Evolutionary conservation across 2,113 vertebrate genomes (phyloP).

Genomic region (Thymallus thymallus): DNA sequence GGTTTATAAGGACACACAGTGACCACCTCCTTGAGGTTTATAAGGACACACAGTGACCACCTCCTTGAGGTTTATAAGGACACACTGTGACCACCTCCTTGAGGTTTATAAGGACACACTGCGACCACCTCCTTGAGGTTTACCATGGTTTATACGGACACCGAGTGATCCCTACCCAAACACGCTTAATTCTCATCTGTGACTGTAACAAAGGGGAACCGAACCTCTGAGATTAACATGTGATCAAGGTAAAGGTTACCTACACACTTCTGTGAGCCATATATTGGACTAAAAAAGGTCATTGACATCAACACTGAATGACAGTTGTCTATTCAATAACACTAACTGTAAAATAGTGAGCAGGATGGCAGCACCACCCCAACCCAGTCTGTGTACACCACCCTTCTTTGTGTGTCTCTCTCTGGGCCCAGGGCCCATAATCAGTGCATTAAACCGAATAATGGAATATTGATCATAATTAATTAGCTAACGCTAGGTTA

Average conservation of each 20-base stretch:
- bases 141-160: constrained; percentile 19
- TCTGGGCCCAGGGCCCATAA: constrained; percentile 29
- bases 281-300: too few relatives aligned
- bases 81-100: constrained; percentile 12
- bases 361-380: too few relatives aligned
- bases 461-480: constrained; percentile 60
- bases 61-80: constrained; percentile 27
- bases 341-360: too few relatives aligned
- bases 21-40: constrained; percentile 30
- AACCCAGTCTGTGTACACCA: too few relatives aligned
- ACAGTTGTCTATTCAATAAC: too few relatives aligned
- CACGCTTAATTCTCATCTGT: background rate
- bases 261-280: too few relatives aligned
- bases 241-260: too few relatives aligned
- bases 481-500: constrained; percentile 33
- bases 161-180: constrained; percentile 17
- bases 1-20: constrained; percentile 5
- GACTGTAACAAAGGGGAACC: background rate
- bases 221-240: too few relatives aligned
- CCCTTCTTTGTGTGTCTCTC: too few relatives aligned
- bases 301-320: too few relatives aligned
- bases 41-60: background rate
- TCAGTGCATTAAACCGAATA: constrained; percentile 50
- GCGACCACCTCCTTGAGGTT: constrained; percentile 8
- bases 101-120: constrained; percentile 21